Evolutionary conservation across 2,888 invertebrate species (phyloP).

Genomic region (Platycheirus albimanus): DNA sequence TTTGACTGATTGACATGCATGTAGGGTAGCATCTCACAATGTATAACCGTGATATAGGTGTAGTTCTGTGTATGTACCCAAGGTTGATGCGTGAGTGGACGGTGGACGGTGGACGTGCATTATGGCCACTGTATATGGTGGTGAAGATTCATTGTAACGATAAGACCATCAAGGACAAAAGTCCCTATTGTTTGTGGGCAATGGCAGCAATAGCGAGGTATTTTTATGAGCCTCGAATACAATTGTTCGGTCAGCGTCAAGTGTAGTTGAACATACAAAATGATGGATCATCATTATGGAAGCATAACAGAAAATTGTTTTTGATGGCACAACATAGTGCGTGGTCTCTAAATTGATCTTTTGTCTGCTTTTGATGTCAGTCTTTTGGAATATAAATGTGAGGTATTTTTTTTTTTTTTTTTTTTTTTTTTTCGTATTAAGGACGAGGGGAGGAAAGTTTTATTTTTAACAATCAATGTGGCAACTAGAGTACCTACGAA

Average conservation of each 20-base stretch:
- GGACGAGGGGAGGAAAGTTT: no score
- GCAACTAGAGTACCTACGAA: no score
- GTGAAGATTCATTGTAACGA: conserved; percentile 33
- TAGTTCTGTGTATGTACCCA: no score
- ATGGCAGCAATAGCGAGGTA: no score
- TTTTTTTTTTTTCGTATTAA: no score
- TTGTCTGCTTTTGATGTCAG: conserved; percentile 1
- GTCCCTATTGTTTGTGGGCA: neutral
- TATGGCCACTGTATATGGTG: neutral
- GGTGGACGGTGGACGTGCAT: conserved; percentile 1
- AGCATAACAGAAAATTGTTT: conserved; percentile 37
- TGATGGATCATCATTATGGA: conserved; percentile 33
- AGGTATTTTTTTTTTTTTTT: neutral
- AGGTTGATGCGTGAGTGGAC: no score
- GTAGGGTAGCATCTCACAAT: no score
- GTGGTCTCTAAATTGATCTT: conserved; percentile 19
- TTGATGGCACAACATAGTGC: conserved; percentile 2
- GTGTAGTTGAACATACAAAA: conserved; percentile 25
- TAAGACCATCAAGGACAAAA: conserved; percentile 13
- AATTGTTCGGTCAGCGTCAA: conserved; percentile 21
- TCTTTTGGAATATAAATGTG: neutral
- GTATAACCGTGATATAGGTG: no score
- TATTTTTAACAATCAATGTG: no score
- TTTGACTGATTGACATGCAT: conserved; percentile 43
- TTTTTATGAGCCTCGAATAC: conserved; percentile 27